Evolutionary conservation across 2,797 vertebrate genomes (phyloP), one percentile per base, ranked within the genome.

Genomic region (Odontamblyopus rebecca): DNA sequence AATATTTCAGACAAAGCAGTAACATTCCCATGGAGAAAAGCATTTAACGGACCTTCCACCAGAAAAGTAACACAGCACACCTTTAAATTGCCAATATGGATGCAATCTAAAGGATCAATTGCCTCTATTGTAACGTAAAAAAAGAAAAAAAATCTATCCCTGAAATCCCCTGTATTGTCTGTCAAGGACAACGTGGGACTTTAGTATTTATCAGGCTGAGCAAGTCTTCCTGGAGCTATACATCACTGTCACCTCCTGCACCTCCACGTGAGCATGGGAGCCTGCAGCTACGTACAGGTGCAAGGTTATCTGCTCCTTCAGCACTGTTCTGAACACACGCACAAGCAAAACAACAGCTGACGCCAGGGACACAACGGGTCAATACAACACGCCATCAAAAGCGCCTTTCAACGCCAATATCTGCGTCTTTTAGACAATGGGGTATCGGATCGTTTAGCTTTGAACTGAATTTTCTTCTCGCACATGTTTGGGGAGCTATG

Each of bases 231-330:
- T 61, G 16, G n/a, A 60, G 30, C 7, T 16, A 41, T 50, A 38
- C 23, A 67, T 70, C 59, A 59, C 60, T 68, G 38, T 68, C 32
- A 67, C 16, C 35, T 60, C 50, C 38, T 59, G 27, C 60, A 27
- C 59, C 32, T 27, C 19, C 32, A 44, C 29, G 61, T 48, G 19
- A 64, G 29, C 29, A 29, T 15, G 29, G n/a, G 54, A 57, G 60
- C 50, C 18, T n/a, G 29, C 16, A 67, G 72, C 62, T 64, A 15
- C 1, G 38, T 62, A 56, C 69, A 69, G 65, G 26, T 71, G 30
- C 23, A 3, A 62, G 29, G n/a, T 67, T 51, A 53, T 69, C 15
- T 48, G 48, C 51, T 13, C 35, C 53, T 50, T 68, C 41, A 67
- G 61, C 5, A 51, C 27, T 30, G 67, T 41, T 61, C n/a, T 23